Conservation (phyloP, 2,797 vertebrate genomes). For the Alca torda region DNA sequence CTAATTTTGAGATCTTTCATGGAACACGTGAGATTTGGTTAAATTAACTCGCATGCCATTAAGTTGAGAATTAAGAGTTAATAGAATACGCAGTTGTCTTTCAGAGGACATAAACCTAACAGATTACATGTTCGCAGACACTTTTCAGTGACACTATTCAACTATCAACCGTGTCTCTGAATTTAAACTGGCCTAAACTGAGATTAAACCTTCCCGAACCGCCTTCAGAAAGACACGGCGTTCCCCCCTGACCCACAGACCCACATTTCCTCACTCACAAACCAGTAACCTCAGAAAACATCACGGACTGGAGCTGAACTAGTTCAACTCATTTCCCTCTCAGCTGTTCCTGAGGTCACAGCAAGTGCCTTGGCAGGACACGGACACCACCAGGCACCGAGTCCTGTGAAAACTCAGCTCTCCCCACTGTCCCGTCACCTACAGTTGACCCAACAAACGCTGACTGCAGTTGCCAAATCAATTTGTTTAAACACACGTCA, state of each 20-base stretch:
- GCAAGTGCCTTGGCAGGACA: neutral
- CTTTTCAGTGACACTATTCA: neutral
- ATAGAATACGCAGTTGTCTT: neutral
- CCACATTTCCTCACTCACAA: neutral
- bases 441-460: neutral
- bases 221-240: neutral
- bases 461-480: neutral
- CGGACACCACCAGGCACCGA: neutral
- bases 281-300: neutral
- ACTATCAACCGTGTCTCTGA: neutral
- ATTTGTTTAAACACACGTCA: neutral
- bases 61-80: neutral
- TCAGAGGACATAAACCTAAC: neutral
- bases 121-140: rapidly evolving
- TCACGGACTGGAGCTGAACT: neutral
- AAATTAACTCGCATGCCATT: neutral
- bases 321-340: neutral
- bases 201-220: rapidly evolving
- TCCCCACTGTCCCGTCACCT: neutral
- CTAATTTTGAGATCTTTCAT: neutral
- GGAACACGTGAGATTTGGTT: neutral
- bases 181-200: rapidly evolving
- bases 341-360: neutral
- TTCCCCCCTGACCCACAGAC: neutral
- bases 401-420: neutral